Evolutionary conservation across 1,140 invertebrate genomes (phyloP), one percentile per base, ranked within the genome.

Genomic region (Drosophila nasuta): DNA sequence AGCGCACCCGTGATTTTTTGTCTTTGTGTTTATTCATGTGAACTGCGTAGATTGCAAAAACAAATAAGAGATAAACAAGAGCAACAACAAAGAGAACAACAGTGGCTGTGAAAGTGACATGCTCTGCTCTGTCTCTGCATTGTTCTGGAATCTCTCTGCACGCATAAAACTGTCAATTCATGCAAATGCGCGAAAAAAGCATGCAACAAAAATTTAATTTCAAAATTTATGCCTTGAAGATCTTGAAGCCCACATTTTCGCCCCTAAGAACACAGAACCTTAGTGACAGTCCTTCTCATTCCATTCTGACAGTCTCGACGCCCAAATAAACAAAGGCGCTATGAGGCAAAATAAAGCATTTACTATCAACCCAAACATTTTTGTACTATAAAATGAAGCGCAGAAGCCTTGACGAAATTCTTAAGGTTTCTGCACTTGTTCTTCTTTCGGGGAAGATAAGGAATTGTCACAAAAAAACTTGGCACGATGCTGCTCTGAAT

Each of bases 81-180:
- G 7, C 28, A 63, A 35, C 20, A 60, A n/a, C 10, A 65, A 57
- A 25, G 38, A 54, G 8, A 54, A 52, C 17, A 13, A n/a, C 1
- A 49, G 4, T 17, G 10, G 8, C 20, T 13, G 10, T 17, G 8
- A 8, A 8, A 20, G 15, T 49, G 7, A 7, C 28, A 13, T 6
- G 3, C 51, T 35, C 28, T 1, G 45, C 51, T 35, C 28, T 1
- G 45, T 49, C 45, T n/a, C 30, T 38, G 11, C 28, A 66, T 51
- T 54, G 51, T 56, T 46, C 17, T 13, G 33, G 35, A 5, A 52
- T 52, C 49, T 25, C 1, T 28, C 1, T 3, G n/a, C n/a, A 25
- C 35, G 43, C 64, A 71, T 75, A 64, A 75, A 75, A 65, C 59
- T 71, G 73, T 52, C 52, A 65, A 71, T 60, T 75, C 68, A 59